Evolutionary conservation across 1,140 invertebrate genomes (phyloP), one percentile per base, ranked within the genome.

Genomic region (Eupristina koningsbergeri): DNA sequence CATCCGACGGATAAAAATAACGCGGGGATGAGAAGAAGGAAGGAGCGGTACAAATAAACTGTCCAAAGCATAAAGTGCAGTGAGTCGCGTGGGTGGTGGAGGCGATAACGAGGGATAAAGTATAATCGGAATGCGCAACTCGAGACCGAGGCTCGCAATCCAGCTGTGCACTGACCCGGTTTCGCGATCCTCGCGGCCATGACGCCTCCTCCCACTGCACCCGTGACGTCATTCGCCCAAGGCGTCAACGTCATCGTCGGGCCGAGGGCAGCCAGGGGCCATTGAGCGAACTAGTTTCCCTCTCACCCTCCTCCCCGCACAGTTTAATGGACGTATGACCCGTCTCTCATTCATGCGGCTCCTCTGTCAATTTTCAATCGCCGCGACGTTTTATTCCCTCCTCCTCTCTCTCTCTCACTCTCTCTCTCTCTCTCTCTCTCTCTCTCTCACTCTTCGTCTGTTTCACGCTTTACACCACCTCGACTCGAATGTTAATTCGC

Each of bases 341-440:
- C 81, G 50, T n/a, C 6, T 88, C 84, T 88, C 91, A 91, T 91
- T 91, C 90, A 91, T 88, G 89, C 87, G 88, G 88, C 36, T 71
- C 64, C 3, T 11, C 3, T 17, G 17, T 15, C 1, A 31, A 34
- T 67, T 67, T 67, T 67, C 64, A 31, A 67, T 67, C 64, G 64
- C 31, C 64, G 31, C 64, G 34, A 58, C 53, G 22, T 58, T 26
- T 26, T 58, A 26, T 34, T 31, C 1, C 29, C 64, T 11, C 29
- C 36, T 34, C 31, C 64, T 31, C n/a, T n/a, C n/a, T n/a, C n/a
- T n/a, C n/a, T n/a, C n/a, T n/a, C n/a, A n/a, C n/a, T n/a, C n/a
- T n/a, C n/a, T n/a, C n/a, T n/a, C n/a, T n/a, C n/a, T n/a, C n/a
- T n/a, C n/a, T n/a, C n/a, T n/a, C n/a, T n/a, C n/a, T n/a, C n/a